Conservation (phyloP, 1,140 invertebrate species). For the Bombus huntii region DNA sequence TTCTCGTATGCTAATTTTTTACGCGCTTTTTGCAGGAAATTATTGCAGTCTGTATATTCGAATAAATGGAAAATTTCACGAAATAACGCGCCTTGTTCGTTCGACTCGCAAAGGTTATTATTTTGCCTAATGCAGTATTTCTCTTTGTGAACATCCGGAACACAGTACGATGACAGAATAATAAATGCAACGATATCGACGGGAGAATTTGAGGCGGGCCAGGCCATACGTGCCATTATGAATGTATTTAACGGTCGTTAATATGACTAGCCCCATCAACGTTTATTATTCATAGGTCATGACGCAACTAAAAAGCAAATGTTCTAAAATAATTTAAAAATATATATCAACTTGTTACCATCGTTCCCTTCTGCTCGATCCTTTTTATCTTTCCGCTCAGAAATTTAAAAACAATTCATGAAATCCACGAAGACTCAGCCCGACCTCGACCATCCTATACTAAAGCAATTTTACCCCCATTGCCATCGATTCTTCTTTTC, state of each 20-base stretch:
- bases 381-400: neutral
- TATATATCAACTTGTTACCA: neutral
- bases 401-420: neutral
- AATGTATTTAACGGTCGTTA: conserved; percentile 22
- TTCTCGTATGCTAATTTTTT: too few species aligned
- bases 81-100: neutral
- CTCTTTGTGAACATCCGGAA: neutral
- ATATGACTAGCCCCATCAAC: neutral
- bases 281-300: conserved; percentile 27
- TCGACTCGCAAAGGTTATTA: neutral
- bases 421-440: too few species aligned
- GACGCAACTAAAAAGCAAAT: neutral
- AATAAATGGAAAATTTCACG: neutral
- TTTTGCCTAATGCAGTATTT: neutral
- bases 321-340: neutral
- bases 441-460: too few species aligned
- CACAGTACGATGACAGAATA: neutral
- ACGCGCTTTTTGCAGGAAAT: too few species aligned
- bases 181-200: conserved; percentile 12
- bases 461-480: too few species aligned
- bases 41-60: too few species aligned
- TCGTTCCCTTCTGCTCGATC: neutral
- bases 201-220: neutral
- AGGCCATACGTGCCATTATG: neutral
- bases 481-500: neutral